Evolutionary conservation across 2,888 invertebrate species (phyloP).

Genomic region (Scaptomyza caliginosa): DNA sequence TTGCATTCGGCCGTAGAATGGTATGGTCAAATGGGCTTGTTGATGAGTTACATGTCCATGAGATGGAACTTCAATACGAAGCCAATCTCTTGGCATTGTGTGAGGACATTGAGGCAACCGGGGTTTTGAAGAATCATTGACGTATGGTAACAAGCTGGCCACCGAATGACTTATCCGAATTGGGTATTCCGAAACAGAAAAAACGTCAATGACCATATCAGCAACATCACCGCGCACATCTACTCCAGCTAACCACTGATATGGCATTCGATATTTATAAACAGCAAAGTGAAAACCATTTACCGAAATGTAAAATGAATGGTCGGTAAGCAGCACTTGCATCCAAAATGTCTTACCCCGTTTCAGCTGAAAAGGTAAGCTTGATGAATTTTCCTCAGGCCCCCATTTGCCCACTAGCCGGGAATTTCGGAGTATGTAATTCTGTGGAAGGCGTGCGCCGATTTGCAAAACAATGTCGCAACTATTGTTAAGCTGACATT

Average conservation of each 20-base stretch:
- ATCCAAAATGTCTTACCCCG: conserved; percentile 83
- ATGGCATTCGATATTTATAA: conserved; percentile 87
- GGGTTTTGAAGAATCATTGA: neutral
- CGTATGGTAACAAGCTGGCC: conserved; percentile 16
- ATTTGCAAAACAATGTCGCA: conserved; percentile 90
- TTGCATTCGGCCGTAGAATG: conserved; percentile 78
- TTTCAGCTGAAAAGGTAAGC: conserved; percentile 81
- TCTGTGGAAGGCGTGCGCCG: conserved; percentile 90
- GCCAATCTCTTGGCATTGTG: conserved; percentile 19
- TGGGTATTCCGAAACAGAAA: conserved; percentile 71
- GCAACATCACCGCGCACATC: conserved; percentile 87
- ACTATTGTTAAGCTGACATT: neutral
- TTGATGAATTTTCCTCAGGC: conserved; percentile 87
- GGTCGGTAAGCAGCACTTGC: conserved; percentile 86
- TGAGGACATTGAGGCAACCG: neutral
- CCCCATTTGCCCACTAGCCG: conserved; percentile 89
- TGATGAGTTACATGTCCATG: neutral
- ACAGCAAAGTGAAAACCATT: conserved; percentile 89
- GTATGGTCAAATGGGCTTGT: conserved; percentile 68
- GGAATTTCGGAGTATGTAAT: conserved; percentile 90
- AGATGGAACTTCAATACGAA: conserved; percentile 14
- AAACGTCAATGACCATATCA: conserved; percentile 85
- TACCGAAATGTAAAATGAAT: conserved; percentile 87
- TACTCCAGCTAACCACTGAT: conserved; percentile 85
- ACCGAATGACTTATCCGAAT: conserved; percentile 50